phyloP scores from a whole-genome alignment of 2,888 invertebrate species.

The Villa cingulata region DNA sequence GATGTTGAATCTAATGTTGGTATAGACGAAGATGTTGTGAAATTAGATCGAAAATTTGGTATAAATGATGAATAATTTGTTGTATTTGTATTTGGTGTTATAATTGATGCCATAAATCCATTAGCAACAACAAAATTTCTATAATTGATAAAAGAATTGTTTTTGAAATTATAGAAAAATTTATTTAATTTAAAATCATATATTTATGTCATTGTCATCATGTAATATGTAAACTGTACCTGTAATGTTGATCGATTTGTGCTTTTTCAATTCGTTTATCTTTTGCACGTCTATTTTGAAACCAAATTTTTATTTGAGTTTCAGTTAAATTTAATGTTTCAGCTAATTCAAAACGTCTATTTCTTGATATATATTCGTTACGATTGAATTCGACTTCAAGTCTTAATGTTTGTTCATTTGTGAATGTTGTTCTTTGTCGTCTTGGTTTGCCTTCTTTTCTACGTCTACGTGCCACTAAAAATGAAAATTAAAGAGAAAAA shows the following conservation, averaged over 20 bases:
- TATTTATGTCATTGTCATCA: too few relatives aligned
- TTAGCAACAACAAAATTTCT: conserved; percentile 49
- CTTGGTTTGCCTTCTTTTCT: conserved; percentile 78
- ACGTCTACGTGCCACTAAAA: conserved; percentile 64
- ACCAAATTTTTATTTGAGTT: conserved; percentile 79
- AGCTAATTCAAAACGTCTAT: conserved; percentile 66
- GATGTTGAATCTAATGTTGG: conserved; percentile 15
- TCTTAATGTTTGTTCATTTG: conserved; percentile 80
- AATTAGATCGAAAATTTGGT: conserved; percentile 17
- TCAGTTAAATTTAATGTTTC: conserved; percentile 55
- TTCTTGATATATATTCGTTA: conserved; percentile 84
- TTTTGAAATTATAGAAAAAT: too few relatives aligned
- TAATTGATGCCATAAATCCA: conserved; percentile 41
- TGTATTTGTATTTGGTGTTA: conserved; percentile 22
- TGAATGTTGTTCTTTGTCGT: conserved; percentile 87
- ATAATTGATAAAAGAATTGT: too few relatives aligned
- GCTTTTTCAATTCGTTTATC: conserved; percentile 94
- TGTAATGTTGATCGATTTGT: conserved; percentile 85
- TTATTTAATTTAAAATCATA: too few relatives aligned
- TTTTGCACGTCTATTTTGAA: conserved; percentile 90
- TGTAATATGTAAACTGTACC: conserved; percentile 40
- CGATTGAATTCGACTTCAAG: conserved; percentile 83
- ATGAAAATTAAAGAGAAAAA: neutral
- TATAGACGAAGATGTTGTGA: conserved; percentile 11
- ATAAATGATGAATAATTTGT: conserved; percentile 26